Conservation (phyloP, 2,797 vertebrate species). For the Pelochelys cantorii region DNA sequence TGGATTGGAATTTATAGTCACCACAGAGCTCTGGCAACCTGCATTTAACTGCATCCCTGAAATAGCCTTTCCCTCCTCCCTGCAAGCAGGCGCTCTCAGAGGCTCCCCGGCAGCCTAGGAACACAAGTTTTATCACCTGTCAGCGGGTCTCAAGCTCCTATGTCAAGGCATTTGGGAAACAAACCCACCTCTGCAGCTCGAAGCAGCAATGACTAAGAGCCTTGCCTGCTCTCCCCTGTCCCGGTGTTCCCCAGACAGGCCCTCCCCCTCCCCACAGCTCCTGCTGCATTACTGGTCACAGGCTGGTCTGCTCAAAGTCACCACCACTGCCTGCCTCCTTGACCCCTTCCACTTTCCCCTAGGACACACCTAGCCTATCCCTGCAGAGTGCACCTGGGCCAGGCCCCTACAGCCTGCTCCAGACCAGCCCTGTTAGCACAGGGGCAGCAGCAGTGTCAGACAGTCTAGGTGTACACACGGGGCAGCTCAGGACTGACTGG, state of each 20-base stretch:
- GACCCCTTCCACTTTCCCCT: neutral
- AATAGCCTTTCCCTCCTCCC: neutral
- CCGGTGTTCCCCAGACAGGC: neutral
- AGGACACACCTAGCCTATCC: neutral
- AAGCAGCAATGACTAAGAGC: neutral
- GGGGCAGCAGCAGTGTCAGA: neutral
- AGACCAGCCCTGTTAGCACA: too few species aligned
- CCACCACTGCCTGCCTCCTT: neutral
- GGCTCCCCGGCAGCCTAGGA: neutral
- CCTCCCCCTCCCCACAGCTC: neutral
- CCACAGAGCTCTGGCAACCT: neutral
- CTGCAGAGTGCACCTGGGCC: neutral
- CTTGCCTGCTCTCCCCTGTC: neutral
- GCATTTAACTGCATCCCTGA: slow-evolving; percentile 18
- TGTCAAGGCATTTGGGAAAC: neutral
- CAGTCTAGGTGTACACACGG: neutral
- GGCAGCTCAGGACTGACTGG: too few species aligned
- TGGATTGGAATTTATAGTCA: slow-evolving; percentile 19
- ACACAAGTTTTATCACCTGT: too few species aligned
- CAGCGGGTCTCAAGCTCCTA: neutral
- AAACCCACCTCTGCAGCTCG: neutral
- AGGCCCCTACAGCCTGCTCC: too few species aligned
- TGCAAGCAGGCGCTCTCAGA: neutral
- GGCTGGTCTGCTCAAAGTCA: neutral
- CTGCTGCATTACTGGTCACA: neutral